These are phyloP conservation scores for Mirza zaza DNA, from an alignment of 2,113 vertebrate genomes.

Conservation along the genomic window DNA sequence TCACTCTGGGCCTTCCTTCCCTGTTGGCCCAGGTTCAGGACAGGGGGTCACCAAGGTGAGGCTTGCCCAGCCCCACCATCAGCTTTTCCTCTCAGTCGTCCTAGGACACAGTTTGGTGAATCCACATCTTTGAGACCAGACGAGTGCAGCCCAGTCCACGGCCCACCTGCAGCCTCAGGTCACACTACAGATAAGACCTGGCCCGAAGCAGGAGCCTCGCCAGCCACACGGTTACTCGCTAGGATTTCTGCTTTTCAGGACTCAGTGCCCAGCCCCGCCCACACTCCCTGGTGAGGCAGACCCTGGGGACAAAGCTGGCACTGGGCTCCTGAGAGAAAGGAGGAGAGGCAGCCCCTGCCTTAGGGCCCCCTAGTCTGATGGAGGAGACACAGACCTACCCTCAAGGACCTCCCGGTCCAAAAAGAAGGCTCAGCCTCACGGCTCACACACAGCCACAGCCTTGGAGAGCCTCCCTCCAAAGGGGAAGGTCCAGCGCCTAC, in stretches of 20 bases:
- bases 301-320: neutral
- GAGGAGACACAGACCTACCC: neutral
- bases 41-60: neutral
- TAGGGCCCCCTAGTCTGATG: neutral
- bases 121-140: neutral
- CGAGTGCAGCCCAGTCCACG: neutral
- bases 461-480: neutral
- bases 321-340: neutral
- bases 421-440: neutral
- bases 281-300: neutral
- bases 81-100: neutral
- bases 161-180: neutral
- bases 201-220: neutral
- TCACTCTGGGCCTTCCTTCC: neutral
- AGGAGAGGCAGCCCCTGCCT: neutral
- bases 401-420: neutral
- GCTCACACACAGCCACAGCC: neutral
- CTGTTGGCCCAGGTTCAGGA: neutral
- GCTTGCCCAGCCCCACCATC: neutral
- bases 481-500: neutral
- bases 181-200: neutral
- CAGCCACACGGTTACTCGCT: neutral
- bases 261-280: neutral
- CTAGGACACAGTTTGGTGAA: neutral
- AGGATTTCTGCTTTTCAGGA: neutral